These are phyloP conservation scores for Drosophila subobscura DNA, from an alignment of 1,140 invertebrate species.

Conservation along the genomic window DNA sequence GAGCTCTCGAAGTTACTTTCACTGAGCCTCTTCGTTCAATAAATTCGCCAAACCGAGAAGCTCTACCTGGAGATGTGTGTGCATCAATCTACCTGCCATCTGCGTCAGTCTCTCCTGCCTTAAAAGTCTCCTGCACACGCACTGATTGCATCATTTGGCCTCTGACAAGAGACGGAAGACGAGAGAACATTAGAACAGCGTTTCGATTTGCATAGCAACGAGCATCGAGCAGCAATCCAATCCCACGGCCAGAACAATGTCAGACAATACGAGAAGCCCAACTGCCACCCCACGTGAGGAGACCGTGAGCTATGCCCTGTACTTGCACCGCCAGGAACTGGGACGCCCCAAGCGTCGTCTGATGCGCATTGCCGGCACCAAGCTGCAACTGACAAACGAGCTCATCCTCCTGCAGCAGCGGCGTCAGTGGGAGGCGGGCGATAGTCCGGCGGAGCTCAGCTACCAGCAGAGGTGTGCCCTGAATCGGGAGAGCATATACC, in stretches of 20 bases:
- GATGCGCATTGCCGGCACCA: conserved; percentile 58
- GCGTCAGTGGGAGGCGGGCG: conserved; percentile 47
- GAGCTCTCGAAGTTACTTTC: conserved; percentile 31
- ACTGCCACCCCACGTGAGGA: conserved; percentile 5
- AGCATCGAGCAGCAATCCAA: neutral
- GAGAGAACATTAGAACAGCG: conserved; percentile 15
- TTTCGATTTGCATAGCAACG: conserved; percentile 32
- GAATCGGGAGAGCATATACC: conserved; percentile 51
- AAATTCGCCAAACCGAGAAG: conserved; percentile 26
- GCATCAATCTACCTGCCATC: conserved; percentile 38
- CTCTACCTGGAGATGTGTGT: neutral
- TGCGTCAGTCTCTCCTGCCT: conserved; percentile 14
- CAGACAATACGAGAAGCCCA: conserved; percentile 16
- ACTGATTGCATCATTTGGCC: conserved; percentile 66
- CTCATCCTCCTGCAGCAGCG: conserved; percentile 48
- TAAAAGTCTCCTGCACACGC: conserved; percentile 47
- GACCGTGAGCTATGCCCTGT: conserved; percentile 64
- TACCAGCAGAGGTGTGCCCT: conserved; percentile 43
- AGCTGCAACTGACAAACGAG: conserved; percentile 64
- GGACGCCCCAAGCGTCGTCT: conserved; percentile 48
- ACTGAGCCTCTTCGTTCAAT: conserved; percentile 22
- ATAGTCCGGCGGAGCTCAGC: conserved; percentile 24
- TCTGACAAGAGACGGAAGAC: conserved; percentile 19
- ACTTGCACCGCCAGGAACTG: conserved; percentile 57
- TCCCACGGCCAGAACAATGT: conserved; percentile 25